phyloP scores from a whole-genome alignment of 2,797 vertebrate species.

The Esox lucius region DNA sequence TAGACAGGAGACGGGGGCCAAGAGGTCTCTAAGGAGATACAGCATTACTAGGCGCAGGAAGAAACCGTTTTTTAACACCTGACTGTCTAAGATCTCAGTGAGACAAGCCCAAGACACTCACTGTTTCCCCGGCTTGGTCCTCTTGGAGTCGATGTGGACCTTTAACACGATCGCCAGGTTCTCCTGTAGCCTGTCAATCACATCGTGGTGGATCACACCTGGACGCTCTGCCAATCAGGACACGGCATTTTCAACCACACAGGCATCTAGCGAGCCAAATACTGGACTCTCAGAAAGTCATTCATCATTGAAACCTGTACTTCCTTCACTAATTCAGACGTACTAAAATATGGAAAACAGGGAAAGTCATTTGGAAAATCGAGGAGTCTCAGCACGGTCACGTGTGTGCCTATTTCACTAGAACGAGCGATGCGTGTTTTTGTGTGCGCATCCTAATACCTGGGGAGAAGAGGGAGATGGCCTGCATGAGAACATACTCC shows the following conservation, averaged over 20 bases:
- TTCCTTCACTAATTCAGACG: background rate
- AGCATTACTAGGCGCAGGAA: background rate
- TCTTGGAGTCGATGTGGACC: constrained; percentile 65
- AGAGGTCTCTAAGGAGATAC: background rate
- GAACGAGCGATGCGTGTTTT: background rate
- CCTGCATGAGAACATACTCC: constrained; percentile 81
- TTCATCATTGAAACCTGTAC: background rate
- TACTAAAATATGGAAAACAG: background rate
- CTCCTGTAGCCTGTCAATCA: constrained; percentile 67
- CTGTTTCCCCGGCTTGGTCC: constrained; percentile 59
- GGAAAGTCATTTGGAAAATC: background rate
- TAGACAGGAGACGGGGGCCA: background rate
- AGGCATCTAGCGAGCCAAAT: background rate
- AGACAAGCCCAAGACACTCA: constrained; percentile 41
- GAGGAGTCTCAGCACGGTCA: background rate
- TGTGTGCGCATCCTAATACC: constrained; percentile 57
- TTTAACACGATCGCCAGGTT: constrained; percentile 60
- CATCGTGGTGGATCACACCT: constrained; percentile 55
- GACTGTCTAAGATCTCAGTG: background rate
- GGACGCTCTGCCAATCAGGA: constrained; percentile 55
- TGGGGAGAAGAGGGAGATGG: constrained; percentile 82
- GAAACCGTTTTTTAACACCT: background rate
- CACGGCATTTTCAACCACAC: constrained; percentile 12
- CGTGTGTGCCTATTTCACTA: background rate
- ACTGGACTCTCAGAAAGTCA: background rate